Conservation (phyloP, 2,888 invertebrate genomes). For the Nephrotoma appendiculata region DNA sequence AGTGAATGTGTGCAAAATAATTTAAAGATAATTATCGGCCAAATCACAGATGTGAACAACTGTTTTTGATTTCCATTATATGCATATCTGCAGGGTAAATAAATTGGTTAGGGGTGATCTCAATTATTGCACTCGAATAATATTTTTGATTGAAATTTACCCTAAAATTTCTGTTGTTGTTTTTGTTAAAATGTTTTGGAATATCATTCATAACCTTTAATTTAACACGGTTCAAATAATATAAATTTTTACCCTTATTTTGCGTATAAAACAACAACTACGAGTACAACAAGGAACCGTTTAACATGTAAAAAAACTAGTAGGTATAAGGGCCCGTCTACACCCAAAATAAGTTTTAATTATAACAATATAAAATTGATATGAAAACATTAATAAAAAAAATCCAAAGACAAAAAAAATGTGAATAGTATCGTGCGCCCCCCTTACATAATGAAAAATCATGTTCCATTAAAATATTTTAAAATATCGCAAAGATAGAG, state of each 20-base stretch:
- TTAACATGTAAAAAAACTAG: neutral
- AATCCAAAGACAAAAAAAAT: neutral
- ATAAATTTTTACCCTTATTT: neutral
- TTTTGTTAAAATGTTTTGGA: neutral
- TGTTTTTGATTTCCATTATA: neutral
- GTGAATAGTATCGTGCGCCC: neutral
- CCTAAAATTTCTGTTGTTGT: neutral
- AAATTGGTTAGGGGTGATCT: neutral
- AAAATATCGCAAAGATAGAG: neutral
- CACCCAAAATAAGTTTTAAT: neutral
- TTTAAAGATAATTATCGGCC: too few relatives aligned
- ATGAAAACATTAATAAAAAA: neutral
- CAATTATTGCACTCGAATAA: neutral
- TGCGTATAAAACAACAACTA: neutral
- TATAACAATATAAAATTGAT: neutral
- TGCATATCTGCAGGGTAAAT: neutral
- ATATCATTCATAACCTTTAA: neutral
- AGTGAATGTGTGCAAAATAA: too few relatives aligned
- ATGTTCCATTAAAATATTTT: neutral
- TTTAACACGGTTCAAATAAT: neutral
- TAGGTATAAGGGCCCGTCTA: neutral
- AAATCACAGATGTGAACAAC: neutral
- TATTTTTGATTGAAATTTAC: neutral
- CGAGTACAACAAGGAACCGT: neutral
- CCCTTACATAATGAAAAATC: neutral